These are phyloP conservation scores for Poeciliopsis retropinna DNA, from an alignment of 2,113 vertebrate genomes.

Conservation along the genomic window DNA sequence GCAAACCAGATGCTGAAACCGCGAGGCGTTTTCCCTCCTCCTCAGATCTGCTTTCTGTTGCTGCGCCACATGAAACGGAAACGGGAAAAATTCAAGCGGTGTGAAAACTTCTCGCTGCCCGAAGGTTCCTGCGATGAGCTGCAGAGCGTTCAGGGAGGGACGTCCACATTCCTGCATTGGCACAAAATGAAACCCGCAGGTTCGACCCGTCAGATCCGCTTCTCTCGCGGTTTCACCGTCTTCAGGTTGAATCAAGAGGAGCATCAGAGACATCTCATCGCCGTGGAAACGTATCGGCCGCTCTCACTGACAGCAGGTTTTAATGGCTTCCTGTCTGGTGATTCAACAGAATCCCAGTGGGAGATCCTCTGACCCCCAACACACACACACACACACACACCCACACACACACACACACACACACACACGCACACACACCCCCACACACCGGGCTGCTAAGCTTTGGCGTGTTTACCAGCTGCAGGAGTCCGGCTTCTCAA, in stretches of 20 bases:
- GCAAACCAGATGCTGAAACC: background rate
- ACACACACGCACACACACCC: background rate
- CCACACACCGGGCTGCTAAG: constrained; percentile 54
- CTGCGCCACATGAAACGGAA: background rate
- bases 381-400: no score
- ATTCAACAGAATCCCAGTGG: constrained; percentile 51
- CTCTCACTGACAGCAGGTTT: constrained; percentile 70
- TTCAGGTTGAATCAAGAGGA: background rate
- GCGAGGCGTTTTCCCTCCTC: background rate
- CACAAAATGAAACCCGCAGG: constrained; percentile 46
- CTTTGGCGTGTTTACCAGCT: constrained; percentile 52
- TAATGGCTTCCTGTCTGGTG: constrained; percentile 71
- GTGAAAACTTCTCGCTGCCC: background rate
- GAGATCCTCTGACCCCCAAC: constrained; percentile 37
- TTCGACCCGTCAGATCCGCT: constrained; percentile 13
- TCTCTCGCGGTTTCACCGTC: background rate
- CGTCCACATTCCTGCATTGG: constrained; percentile 63
- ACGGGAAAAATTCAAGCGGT: no score
- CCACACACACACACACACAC: background rate
- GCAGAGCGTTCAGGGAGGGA: constrained; percentile 56
- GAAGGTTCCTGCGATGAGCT: constrained; percentile 17
- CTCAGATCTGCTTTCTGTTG: background rate
- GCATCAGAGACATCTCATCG: no score
- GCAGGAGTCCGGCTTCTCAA: constrained; percentile 8
- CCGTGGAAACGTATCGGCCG: constrained; percentile 38